These are phyloP conservation scores for Eupleurogrammus muticus DNA, from an alignment of 2,797 vertebrate species.

Conservation along the genomic window DNA sequence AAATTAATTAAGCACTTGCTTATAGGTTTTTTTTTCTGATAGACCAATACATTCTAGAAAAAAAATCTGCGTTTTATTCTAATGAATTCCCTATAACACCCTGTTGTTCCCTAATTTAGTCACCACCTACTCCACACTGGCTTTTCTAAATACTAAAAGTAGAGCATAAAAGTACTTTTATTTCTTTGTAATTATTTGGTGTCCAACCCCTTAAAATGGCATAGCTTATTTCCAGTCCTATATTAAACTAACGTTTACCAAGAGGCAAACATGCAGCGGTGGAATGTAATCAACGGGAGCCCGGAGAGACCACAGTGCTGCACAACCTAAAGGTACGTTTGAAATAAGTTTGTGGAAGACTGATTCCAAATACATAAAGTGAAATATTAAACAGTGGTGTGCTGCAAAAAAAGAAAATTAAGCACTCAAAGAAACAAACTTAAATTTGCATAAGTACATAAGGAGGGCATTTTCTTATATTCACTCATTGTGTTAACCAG, in stretches of 20 bases:
- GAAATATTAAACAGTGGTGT: background rate
- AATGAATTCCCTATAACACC: background rate
- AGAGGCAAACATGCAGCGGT: background rate
- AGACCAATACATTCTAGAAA: background rate
- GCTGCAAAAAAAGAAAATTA: background rate
- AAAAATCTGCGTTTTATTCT: slow-evolving; percentile 9
- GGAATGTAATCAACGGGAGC: slow-evolving; percentile 15
- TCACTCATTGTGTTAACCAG: background rate
- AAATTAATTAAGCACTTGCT: slow-evolving; percentile 9
- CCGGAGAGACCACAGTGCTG: slow-evolving; percentile 4
- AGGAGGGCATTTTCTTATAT: background rate
- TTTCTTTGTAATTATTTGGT: background rate
- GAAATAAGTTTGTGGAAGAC: slow-evolving; percentile 7
- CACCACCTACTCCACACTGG: background rate
- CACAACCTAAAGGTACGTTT: background rate
- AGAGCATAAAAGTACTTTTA: no score
- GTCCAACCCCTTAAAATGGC: slow-evolving; percentile 15
- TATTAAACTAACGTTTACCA: background rate
- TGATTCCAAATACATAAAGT: background rate
- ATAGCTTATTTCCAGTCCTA: background rate
- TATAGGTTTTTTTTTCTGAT: slow-evolving; percentile 1
- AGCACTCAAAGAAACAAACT: background rate
- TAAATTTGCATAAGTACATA: background rate
- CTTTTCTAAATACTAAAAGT: no score
- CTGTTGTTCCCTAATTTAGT: slow-evolving; percentile 3